A percentile compares a stretch with the other conserved stretches of the same genome.
Conservation (phyloP, 2,113 vertebrate species). For the Tamias sibiricus region DNA sequence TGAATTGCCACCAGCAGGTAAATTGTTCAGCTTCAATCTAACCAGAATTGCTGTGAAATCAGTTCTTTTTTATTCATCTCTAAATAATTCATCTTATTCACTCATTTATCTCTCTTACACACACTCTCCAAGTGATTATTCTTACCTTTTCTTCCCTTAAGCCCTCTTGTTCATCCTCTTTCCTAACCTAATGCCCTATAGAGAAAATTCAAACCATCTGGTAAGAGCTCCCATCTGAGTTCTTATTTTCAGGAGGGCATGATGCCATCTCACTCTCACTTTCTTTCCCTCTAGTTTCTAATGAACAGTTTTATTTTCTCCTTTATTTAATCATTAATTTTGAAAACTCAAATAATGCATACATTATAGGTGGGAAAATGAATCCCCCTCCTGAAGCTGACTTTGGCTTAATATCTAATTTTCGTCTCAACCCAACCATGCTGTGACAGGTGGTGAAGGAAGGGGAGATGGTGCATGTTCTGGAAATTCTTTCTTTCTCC, state of each 20-base stretch:
- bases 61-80: slow-evolving; percentile 53
- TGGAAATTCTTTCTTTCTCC: neutral
- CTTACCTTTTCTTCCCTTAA: slow-evolving; percentile 10
- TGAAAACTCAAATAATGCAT: slow-evolving; percentile 7
- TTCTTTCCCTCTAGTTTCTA: neutral
- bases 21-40: slow-evolving; percentile 51
- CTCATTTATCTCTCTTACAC: slow-evolving; percentile 33
- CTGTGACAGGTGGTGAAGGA: neutral
- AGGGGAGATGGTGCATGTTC: neutral
- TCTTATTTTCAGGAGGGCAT: slow-evolving; percentile 31
- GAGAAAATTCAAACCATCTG: slow-evolving; percentile 55
- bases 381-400: neutral
- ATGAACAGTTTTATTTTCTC: slow-evolving; percentile 12
- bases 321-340: slow-evolving; percentile 55
- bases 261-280: neutral
- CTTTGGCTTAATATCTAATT: neutral
- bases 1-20: slow-evolving; percentile 46
- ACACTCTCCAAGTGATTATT: slow-evolving; percentile 20
- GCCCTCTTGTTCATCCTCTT: slow-evolving; percentile 24
- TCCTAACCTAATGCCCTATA: slow-evolving; percentile 9
- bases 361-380: neutral
- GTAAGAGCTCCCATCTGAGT: neutral
- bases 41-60: slow-evolving; percentile 59
- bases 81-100: slow-evolving; percentile 61
- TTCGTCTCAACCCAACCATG: neutral